Base-by-base conservation (phyloP, 2,888 invertebrate genomes). In the Brachynemurus nebulosus region DNA sequence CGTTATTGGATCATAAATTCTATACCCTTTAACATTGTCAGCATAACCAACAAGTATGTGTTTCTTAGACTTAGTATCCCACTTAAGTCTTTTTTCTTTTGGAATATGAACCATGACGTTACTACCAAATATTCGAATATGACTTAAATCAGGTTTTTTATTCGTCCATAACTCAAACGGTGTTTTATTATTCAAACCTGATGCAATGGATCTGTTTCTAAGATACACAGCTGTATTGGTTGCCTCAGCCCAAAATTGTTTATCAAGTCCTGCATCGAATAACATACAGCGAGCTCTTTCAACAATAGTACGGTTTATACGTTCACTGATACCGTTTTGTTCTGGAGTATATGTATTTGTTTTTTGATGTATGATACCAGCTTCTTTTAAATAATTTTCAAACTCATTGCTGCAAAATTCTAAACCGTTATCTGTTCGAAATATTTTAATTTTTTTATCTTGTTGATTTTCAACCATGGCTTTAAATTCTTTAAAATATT, bases 301-400 rank as follows among this genome's bases (percentile, higher is more conserved):
- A 8, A 60, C 52, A n/a, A 60, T 48, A 34, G 55, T 60, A 41
- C 57, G 49, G 47, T 55, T 63, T 46, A 60, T 56, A 6, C 59
- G 48, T 44, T 61, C 59, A 0, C 57, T 55, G 42, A 50, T 47
- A 3, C 60, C 59, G 50, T 64, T 65, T 50, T 62, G 59, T 48
- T 61, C 55, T 4, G 61, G 59, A n/a, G n/a, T n/a, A n/a, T n/a
- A n/a, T n/a, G n/a, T n/a, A n/a, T n/a, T n/a, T n/a, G n/a, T n/a
- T n/a, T 9, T 53, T 50, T 59, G 55, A 40, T 59, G 57, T 23
- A 27, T 44, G 6, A 58, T 57, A 6, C 57, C 59, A 20, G 38
- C 17, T 40, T 41, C 46, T 11, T 38, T 8, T 16, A 53, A 53
- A 19, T 55, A 18, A n/a, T 53, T 43, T 39, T 45, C 35, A 1